Base-by-base conservation (phyloP, 1,140 invertebrate genomes). In the Lethocerus indicus region DNA sequence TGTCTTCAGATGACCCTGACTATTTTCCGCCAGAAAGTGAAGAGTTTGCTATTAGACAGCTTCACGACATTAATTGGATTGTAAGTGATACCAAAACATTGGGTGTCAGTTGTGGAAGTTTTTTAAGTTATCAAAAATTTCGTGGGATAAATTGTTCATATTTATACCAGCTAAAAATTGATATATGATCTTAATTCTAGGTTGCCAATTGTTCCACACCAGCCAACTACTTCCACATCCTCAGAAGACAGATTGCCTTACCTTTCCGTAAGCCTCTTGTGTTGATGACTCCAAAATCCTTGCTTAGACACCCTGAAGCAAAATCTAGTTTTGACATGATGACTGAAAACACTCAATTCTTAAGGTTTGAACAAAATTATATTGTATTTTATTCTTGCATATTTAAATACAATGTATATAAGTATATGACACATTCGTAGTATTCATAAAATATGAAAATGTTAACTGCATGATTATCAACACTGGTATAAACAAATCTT, bases 21-120 rank as follows among this genome's bases (percentile, higher is more conserved):
- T 85, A 90, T 62, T 88, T 93, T 71, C 91, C 90, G 57, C 81
- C 83, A 1, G 81, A 85, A 62, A 86, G 79, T 59, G 81, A 87
- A 57, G 86, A 95, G 60, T 96, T 95, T 66, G 85, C 83, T 59
- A 87, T 95, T 20, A 76, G 91, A 46, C 96, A 98, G 67, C 70
- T 98, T 13, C 87, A 96, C 62, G 93, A 98, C 57, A 92, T 83
- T 61, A 99, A 99, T 68, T 92, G 88, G 89, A 89, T 93, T 61
- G 84, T n/a, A n/a, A n/a, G n/a, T n/a, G n/a, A n/a, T n/a, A n/a
- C n/a, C n/a, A n/a, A n/a, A n/a, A n/a, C n/a, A n/a, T n/a, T n/a
- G n/a, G n/a, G n/a, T n/a, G n/a, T n/a, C n/a, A n/a, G n/a, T n/a
- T n/a, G n/a, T n/a, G n/a, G n/a, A n/a, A n/a, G n/a, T n/a, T n/a